phyloP scores from a whole-genome alignment of 2,113 vertebrate genomes.

The Solea solea region DNA sequence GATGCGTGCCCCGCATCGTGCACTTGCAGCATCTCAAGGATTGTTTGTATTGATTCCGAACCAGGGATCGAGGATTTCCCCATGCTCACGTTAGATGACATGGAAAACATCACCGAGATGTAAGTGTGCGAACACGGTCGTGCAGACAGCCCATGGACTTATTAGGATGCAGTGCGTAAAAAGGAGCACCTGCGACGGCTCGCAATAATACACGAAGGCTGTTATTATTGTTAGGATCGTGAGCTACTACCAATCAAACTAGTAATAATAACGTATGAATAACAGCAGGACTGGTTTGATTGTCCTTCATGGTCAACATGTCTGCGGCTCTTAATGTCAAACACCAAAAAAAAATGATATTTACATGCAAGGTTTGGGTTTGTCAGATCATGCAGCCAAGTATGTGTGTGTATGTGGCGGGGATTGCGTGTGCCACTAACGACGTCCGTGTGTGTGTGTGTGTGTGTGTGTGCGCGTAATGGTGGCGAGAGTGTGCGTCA shows the following conservation, averaged over 20 bases:
- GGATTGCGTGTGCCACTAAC: slow-evolving; percentile 45
- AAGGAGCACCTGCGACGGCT: slow-evolving; percentile 41
- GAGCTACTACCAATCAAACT: slow-evolving; percentile 1
- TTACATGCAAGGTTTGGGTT: slow-evolving; percentile 20
- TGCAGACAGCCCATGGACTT: slow-evolving; percentile 48
- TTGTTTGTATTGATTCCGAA: slow-evolving; percentile 86
- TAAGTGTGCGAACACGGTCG: slow-evolving; percentile 80
- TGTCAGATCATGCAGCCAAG: slow-evolving; percentile 54
- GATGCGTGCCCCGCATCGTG: slow-evolving; percentile 89
- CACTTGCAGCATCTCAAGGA: slow-evolving; percentile 87
- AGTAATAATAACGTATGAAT: neutral
- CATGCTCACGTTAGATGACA: slow-evolving; percentile 85
- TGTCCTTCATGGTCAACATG: neutral
- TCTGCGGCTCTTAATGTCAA: slow-evolving; percentile 17
- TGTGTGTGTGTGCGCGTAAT: slow-evolving; percentile 47
- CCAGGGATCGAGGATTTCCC: slow-evolving; percentile 91
- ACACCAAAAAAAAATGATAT: slow-evolving; percentile 1
- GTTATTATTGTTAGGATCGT: neutral
- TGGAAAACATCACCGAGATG: slow-evolving; percentile 96
- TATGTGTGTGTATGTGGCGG: slow-evolving; percentile 27
- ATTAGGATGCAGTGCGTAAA: slow-evolving; percentile 61
- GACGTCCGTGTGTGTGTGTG: slow-evolving; percentile 20
- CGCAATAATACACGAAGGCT: slow-evolving; percentile 33
- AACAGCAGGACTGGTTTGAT: slow-evolving; percentile 4
- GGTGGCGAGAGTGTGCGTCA: slow-evolving; percentile 64